Conservation (phyloP, 2,888 invertebrate species). For the Hypomecis punctinalis region DNA sequence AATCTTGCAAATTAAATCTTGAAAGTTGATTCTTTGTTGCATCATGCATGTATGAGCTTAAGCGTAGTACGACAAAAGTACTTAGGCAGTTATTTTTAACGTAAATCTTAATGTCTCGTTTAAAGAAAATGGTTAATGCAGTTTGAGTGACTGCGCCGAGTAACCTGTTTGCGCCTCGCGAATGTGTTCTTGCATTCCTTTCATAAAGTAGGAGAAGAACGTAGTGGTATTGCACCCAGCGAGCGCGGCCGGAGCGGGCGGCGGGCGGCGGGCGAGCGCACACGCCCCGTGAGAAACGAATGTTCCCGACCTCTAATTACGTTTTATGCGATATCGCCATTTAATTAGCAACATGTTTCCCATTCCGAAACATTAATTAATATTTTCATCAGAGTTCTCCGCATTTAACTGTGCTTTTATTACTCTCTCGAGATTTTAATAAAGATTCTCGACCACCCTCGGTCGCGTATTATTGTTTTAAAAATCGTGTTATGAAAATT, state of each 20-base stretch:
- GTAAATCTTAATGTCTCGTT: constrained; percentile 64
- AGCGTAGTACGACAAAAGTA: constrained; percentile 54
- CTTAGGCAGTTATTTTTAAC: constrained; percentile 56
- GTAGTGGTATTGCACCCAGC: constrained; percentile 52
- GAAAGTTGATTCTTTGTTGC: too few species aligned
- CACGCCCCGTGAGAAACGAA: constrained; percentile 79
- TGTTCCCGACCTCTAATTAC: constrained; percentile 82
- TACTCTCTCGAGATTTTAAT: constrained; percentile 83
- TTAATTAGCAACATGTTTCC: constrained; percentile 84
- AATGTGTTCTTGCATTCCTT: constrained; percentile 71
- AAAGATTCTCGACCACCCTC: constrained; percentile 83
- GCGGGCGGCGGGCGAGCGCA: constrained; percentile 50
- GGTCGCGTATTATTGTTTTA: constrained; percentile 75
- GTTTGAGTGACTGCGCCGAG: constrained; percentile 59
- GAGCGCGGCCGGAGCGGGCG: constrained; percentile 34
- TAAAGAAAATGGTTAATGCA: constrained; percentile 55
- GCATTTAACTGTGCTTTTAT: constrained; percentile 84
- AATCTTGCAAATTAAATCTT: constrained; percentile 48
- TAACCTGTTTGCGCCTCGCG: constrained; percentile 69
- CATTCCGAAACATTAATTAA: constrained; percentile 84
- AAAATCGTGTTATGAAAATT: constrained; percentile 75
- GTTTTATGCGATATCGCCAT: constrained; percentile 84
- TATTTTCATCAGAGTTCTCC: constrained; percentile 83
- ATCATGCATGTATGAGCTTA: constrained; percentile 43
- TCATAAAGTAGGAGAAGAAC: constrained; percentile 60